These are phyloP conservation scores for Himantopus leucocephalus DNA, from an alignment of 2,113 vertebrate species.

Conservation along the genomic window DNA sequence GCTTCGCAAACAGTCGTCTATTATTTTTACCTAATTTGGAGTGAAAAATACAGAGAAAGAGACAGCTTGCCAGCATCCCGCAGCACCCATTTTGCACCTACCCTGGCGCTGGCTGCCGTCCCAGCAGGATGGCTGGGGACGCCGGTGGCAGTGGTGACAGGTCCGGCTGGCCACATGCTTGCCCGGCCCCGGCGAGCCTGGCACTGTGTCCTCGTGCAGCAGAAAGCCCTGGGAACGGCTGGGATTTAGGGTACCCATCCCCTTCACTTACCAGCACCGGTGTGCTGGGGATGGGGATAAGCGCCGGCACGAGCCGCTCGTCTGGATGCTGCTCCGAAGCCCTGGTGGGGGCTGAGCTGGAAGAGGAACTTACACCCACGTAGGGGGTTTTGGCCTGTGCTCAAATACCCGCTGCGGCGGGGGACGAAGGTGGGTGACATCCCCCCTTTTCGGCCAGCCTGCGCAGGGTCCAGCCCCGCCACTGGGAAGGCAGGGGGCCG, in stretches of 20 bases:
- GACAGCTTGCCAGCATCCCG: fast-evolving
- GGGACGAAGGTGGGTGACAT: neutral
- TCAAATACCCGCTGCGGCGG: no score
- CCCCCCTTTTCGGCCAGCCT: neutral
- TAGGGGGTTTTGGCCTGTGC: neutral
- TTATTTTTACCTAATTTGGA: neutral
- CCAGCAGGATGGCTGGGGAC: neutral
- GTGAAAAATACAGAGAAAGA: neutral
- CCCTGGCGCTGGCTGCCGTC: fast-evolving
- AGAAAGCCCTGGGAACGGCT: neutral
- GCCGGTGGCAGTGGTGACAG: neutral
- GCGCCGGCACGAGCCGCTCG: fast-evolving
- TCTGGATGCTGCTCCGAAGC: neutral
- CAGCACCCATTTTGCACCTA: neutral
- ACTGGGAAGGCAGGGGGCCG: neutral
- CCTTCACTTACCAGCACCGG: fast-evolving
- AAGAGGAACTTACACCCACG: neutral
- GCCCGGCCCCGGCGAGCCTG: neutral
- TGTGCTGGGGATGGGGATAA: neutral
- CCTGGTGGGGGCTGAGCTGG: neutral
- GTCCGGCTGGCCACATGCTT: fast-evolving
- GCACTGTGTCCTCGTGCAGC: neutral
- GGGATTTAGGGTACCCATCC: neutral
- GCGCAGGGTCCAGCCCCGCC: neutral
- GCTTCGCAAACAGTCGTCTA: neutral